Evolutionary conservation across 1,140 invertebrate genomes (phyloP), one percentile per base, ranked within the genome.

Genomic region (Macrocentrus cingulum): DNA sequence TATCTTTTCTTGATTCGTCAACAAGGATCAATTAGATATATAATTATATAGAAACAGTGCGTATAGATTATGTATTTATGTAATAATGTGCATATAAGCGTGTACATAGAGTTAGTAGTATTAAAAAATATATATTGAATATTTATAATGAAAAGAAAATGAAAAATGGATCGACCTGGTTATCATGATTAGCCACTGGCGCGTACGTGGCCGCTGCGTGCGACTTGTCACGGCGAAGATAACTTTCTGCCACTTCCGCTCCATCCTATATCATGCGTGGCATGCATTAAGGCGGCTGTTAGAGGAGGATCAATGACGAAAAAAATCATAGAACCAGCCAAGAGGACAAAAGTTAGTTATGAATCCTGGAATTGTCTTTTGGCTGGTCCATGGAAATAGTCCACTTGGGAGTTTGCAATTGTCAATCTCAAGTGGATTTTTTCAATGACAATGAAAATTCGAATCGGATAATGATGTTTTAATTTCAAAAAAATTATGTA

Each of bases 241-340:
- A 73, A 77, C 65, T 74, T 74, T 76, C 73, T 68, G 69, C 72
- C 68, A 73, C 68, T 74, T 76, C 76, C 68, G 71, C 72, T 77
- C 74, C 76, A 63, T 75, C 76, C 76, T 78, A 78, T 71, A 75
- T 76, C 76, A 78, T 78, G 76, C 76, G 72, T 76, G 70, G 69
- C 76, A 78, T 78, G 76, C 76, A 78, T 76, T 77, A 78, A 78
- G 72, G 76, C 75, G 73, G 70, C 72, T 71, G 67, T 77, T 71
- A 77, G n/a, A n/a, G 69, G 75, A 70, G 72, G 68, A 59, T 70
- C 72, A 67, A 70, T 66, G 29, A 74, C 66, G 67, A 72, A 64
- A 66, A n/a, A n/a, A 66, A 62, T 57, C 61, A 67, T 45, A 1
- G 16, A 5, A 20, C 51, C n/a, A 29, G 29, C 49, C 49, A 29